Base-by-base conservation (phyloP, 2,888 invertebrate species). In the Achlya flavicornis region DNA sequence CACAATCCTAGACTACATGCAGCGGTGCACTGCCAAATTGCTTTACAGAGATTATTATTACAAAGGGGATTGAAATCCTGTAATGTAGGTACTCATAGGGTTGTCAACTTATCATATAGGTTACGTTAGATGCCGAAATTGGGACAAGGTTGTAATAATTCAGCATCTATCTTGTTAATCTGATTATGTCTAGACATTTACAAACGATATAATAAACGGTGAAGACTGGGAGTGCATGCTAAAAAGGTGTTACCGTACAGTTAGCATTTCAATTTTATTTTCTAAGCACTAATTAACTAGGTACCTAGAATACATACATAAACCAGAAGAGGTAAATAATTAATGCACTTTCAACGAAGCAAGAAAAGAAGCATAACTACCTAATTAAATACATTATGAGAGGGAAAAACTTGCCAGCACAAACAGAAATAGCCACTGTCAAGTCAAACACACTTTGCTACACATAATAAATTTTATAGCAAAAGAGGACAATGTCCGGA, bases 11-110 rank as follows among this genome's bases (percentile, higher is more conserved):
- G 67, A 65, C 67, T 72, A 67, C 66, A 71, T 74, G 75, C 76
- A 76, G 69, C 74, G 74, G 65, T 80, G 80, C 86, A 81, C 64
- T 84, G 86, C 86, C 84, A 86, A 87, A 85, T 84, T 78, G 76
- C 77, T 76, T 69, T 66, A 69, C 70, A 75, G 68, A 53, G 72
- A 77, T 77, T 79, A 77, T 81, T 81, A 79, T 79, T 80, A 76
- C 72, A 73, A 72, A 76, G 75, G 72, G 74, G 73, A 81, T 82
- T 80, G 78, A 80, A 83, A 82, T 74, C 70, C 74, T 74, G 62
- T 73, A 65, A 53, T 53, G 53, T 53, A 53, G 10, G 19, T 53
- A 53, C 19, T 19, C 19, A 67, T 73, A 70, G 68, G 71, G 68
- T 67, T 63, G 66, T 64, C 68, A 53, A 53, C 16, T 19, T 19